phyloP scores from a whole-genome alignment of 2,797 vertebrate genomes.

The Graptemys geographica region DNA sequence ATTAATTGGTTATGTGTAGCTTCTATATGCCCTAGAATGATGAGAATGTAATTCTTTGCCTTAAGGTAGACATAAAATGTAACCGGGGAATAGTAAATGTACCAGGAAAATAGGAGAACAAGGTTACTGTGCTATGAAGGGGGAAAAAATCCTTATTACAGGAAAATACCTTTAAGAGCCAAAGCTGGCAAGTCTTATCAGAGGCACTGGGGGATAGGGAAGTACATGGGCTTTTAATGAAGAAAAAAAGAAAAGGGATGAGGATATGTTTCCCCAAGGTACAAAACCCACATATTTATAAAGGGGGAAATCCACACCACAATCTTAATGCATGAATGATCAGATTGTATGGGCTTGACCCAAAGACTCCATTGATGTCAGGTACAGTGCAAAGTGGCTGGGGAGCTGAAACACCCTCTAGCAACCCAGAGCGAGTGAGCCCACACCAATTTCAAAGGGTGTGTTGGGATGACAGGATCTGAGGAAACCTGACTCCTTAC shows the following conservation, averaged over 20 bases:
- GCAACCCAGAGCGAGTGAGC: neutral
- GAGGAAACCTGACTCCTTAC: neutral
- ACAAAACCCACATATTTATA: neutral
- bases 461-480: neutral
- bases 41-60: slow-evolving; percentile 34
- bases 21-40: neutral
- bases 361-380: neutral
- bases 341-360: neutral
- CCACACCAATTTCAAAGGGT: neutral
- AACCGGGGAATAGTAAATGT: neutral
- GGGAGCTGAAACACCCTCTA: neutral
- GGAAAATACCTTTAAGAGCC: neutral
- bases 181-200: neutral
- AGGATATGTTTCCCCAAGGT: neutral
- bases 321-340: neutral
- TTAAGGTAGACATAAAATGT: slow-evolving; percentile 19
- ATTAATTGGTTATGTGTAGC: slow-evolving; percentile 9
- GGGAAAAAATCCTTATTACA: neutral
- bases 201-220: neutral
- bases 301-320: neutral
- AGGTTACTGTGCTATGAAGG: slow-evolving; percentile 8
- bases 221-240: neutral
- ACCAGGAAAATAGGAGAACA: slow-evolving; percentile 29
- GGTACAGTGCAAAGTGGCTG: neutral
- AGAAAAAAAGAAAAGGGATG: neutral